Conservation (phyloP, 2,113 vertebrate genomes). For the Apus apus region DNA sequence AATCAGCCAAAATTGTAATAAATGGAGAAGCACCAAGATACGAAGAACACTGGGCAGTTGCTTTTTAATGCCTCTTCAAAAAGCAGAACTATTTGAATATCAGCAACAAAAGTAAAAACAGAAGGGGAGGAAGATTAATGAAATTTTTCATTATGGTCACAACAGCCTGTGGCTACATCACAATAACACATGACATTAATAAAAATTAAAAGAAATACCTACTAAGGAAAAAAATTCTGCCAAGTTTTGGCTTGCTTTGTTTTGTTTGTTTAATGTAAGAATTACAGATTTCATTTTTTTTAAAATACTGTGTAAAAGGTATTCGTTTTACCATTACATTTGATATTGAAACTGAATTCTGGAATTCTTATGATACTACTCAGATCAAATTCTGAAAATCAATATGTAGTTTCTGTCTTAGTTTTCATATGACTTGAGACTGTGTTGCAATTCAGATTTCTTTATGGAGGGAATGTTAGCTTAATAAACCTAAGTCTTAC, state of each 20-base stretch:
- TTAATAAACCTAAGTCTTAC: background rate
- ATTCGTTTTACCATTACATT: slow-evolving; percentile 5
- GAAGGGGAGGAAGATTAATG: background rate
- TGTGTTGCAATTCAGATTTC: slow-evolving; percentile 10
- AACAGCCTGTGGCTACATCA: background rate
- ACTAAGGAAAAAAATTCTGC: slow-evolving; percentile 16
- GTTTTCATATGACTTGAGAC: background rate
- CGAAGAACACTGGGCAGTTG: background rate
- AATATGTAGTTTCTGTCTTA: background rate
- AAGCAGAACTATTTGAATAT: background rate
- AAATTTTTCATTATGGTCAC: background rate
- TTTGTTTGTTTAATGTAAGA: background rate
- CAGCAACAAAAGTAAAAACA: background rate
- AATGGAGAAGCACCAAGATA: background rate
- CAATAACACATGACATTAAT: background rate
- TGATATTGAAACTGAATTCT: slow-evolving; percentile 7
- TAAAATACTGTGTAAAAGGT: background rate
- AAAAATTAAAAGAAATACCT: background rate
- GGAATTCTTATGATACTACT: background rate
- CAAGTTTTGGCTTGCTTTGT: background rate
- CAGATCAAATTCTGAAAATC: background rate
- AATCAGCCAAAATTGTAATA: slow-evolving; percentile 79
- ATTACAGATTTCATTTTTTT: slow-evolving; percentile 22
- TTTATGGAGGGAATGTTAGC: background rate
- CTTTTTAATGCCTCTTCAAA: background rate